phyloP scores from a whole-genome alignment of 2,113 vertebrate species.

The Tupaia chinensis region DNA sequence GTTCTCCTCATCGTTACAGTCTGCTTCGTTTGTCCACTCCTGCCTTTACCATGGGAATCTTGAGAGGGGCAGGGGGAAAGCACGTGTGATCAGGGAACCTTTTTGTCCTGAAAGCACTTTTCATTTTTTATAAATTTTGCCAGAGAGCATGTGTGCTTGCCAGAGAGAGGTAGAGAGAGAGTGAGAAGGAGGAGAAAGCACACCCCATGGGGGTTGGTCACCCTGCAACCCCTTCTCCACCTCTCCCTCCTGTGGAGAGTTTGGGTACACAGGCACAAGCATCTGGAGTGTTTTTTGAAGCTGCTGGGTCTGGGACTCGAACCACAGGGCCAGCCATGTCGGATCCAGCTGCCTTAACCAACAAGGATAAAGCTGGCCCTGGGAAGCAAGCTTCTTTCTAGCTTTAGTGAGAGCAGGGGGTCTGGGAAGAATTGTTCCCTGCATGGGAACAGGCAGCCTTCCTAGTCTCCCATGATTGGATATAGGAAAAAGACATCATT shows the following conservation, averaged over 20 bases:
- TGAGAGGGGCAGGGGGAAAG: background rate
- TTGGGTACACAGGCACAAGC: no score
- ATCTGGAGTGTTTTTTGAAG: no score
- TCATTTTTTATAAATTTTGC: background rate
- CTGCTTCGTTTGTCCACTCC: background rate
- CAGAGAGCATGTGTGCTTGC: no score
- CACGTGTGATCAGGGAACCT: background rate
- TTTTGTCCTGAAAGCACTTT: background rate
- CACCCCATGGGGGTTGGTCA: no score
- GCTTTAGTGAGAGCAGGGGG: background rate
- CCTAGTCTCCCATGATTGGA: background rate
- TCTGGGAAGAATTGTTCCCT: background rate
- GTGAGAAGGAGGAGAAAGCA: no score
- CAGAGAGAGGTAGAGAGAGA: no score
- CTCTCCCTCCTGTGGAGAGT: no score
- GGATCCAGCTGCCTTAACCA: no score
- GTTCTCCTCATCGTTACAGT: background rate
- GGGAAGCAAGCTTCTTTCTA: background rate
- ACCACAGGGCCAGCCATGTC: no score
- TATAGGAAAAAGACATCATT: background rate
- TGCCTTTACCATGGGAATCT: background rate
- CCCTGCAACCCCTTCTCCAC: no score
- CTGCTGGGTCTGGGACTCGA: no score
- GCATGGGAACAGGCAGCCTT: background rate
- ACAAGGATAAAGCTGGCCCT: no score